phyloP scores from a whole-genome alignment of 2,888 invertebrate genomes.

The Cosmia trapezina region DNA sequence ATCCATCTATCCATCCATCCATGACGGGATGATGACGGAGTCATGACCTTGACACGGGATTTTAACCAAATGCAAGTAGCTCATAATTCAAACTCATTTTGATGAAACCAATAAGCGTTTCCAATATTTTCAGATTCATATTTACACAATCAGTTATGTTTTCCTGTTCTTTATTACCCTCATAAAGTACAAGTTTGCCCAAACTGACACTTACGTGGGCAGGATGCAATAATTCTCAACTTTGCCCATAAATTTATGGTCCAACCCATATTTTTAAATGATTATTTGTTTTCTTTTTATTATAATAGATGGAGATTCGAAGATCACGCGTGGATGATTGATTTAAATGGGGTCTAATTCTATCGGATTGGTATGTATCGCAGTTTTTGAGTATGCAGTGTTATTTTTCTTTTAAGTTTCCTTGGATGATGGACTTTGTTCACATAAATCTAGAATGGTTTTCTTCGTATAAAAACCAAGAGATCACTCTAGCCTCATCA shows the following conservation, averaged over 20 bases:
- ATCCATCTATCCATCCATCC: no score
- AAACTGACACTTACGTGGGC: slow-evolving; percentile 37
- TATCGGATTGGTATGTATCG: slow-evolving; percentile 6
- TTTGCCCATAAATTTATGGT: slow-evolving; percentile 38
- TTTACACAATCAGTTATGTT: slow-evolving; percentile 34
- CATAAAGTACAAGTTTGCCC: slow-evolving; percentile 38
- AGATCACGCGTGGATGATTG: slow-evolving; percentile 6
- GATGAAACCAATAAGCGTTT: slow-evolving; percentile 8
- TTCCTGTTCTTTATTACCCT: slow-evolving; percentile 27
- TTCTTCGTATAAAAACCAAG: no score
- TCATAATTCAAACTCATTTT: slow-evolving; percentile 15
- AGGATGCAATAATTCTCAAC: slow-evolving; percentile 30
- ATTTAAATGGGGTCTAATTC: slow-evolving; percentile 18
- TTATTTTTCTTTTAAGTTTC: no score
- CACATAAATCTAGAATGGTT: no score
- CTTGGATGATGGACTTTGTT: no score
- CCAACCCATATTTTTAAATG: slow-evolving; percentile 24
- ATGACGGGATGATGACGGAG: no score
- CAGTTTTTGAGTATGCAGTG: background rate
- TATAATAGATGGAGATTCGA: slow-evolving; percentile 14
- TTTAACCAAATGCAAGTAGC: background rate
- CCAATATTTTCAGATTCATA: slow-evolving; percentile 27
- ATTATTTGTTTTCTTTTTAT: slow-evolving; percentile 30
- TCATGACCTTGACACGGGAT: background rate
- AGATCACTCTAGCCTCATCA: no score